Evolutionary conservation across 2,888 invertebrate species (phyloP), one percentile per base, ranked within the genome.

Genomic region (Catonia carolina): DNA sequence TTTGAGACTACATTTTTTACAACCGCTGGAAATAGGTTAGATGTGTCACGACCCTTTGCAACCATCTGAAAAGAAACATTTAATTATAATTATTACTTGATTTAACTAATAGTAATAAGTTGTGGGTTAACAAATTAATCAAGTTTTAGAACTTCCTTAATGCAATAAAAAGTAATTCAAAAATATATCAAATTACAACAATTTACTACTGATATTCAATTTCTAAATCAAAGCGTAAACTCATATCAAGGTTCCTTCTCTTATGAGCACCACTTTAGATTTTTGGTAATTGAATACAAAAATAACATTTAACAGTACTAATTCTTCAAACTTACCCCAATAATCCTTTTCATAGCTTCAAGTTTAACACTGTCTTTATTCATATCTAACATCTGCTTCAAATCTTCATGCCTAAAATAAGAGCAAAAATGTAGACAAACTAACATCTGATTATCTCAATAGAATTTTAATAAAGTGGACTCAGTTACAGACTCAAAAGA

Each of bases 1-100:
- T 99, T 99, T 0, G 96, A 98, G 0, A 99, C 99, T 1, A 99
- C 99, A 79, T 99, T 99, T 74, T 99, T 99, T 1, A 99, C 99
- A n/a, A 99, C 99, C 36, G 98, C 93, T 60, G 99, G 98, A 75
- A 99, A 99, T 69, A 87, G 71, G 63, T 95, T 94, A 8, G 97
- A 95, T 6, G 97, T 97, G 80, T 99, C 97, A 69, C 96, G 84
- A 53, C 99, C 99, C 77, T 97, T 96, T 0, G 99, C 99, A 63
- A 97, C 86, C 96, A 99, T 96, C 78, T 88, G 53, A 27, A 61
- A 55, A 56, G 8, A 48, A 27, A 8, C 27, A 27, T 27, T 4
- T n/a, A n/a, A 3, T 55, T 6, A 42, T 20, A 31, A 45, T 45
- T n/a, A n/a, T n/a, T n/a, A n/a, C n/a, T n/a, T n/a, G n/a, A n/a